A percentile compares a stretch with the other conserved stretches of the same genome.
Evolutionary conservation across 2,113 vertebrate genomes (phyloP).

Genomic region (Strigops habroptila): DNA sequence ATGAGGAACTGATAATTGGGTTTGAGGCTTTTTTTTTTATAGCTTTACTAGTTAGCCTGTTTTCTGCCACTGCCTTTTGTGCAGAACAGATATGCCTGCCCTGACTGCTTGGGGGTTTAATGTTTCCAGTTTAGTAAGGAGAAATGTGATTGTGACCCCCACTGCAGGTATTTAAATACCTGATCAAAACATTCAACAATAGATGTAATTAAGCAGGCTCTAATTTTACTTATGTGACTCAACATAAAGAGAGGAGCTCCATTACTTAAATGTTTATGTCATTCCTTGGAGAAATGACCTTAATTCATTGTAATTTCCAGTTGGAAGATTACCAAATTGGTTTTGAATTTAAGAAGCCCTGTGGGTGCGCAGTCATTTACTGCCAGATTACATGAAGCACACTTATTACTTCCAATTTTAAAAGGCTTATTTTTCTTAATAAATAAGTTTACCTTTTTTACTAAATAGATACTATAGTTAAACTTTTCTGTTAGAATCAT

Average conservation of each 20-base stretch:
- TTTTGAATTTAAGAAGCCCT: conserved; percentile 25
- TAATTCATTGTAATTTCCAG: conserved; percentile 50
- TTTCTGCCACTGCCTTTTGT: neutral
- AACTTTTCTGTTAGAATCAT: neutral
- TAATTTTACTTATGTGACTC: conserved; percentile 21
- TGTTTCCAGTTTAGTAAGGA: neutral
- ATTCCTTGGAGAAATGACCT: conserved; percentile 39
- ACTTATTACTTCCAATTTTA: conserved; percentile 19
- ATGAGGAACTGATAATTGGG: neutral
- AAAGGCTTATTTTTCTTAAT: neutral
- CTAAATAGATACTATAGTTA: neutral
- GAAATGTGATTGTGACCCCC: neutral
- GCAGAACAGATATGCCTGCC: neutral
- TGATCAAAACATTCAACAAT: neutral
- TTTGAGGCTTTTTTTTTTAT: accelerated
- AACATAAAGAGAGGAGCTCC: conserved; percentile 1
- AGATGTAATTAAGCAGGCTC: conserved; percentile 30
- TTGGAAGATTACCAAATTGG: conserved; percentile 45
- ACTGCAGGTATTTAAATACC: conserved; percentile 1
- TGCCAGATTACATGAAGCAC: neutral
- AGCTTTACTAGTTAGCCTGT: neutral
- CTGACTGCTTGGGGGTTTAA: neutral
- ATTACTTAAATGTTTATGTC: conserved; percentile 32
- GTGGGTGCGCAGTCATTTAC: neutral
- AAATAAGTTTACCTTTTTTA: neutral